Evolutionary conservation across 37 sponge, comb jelly and placozoan genomes (phyloP), one percentile per base, ranked within the genome.

Genomic region (Aplysina aerophoba): DNA sequence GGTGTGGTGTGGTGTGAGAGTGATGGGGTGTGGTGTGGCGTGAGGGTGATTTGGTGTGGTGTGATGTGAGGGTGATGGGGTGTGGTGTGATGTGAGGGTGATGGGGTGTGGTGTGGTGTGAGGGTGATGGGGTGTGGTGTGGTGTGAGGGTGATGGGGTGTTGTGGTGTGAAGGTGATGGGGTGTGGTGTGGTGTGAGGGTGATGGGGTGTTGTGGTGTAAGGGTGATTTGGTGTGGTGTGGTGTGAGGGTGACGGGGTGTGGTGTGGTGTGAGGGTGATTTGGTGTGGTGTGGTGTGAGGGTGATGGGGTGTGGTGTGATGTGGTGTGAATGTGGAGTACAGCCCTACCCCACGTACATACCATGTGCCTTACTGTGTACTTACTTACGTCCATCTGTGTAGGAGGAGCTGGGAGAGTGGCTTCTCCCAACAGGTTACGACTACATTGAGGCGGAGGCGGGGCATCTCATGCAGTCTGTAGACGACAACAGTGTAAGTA

Each of bases 401-500:
- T 39, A 83, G 88, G 83, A 88, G 82, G 96, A 95, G 82, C 28
- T 95, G 0, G 74, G 84, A n/a, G 63, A 81, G 30, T 95, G 96
- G 96, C 79, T 95, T 13, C 33, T 90, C 34, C 95, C 93, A 4
- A 80, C 89, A 4, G 91, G 89, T 33, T 92, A 88, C 74, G 93
- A 94, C 68, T 94, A 94, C 81, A 87, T 91, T 14, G 85, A 92
- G 41, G 94, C 94, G 0, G 99, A 98, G 75, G 93, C 97, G 20
- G 91, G 34, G 31, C 97, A 98, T 56, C 90, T 98, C 44, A 96
- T 98, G 55, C 87, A 91, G 37, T 83, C 90, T 36, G 85, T 95
- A 35, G 99, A 98, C 68, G 56, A 41, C 17, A 87, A 96, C 57
- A 92, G 87, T 78, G 95, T 92, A 13, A 14, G 90, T 53, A 6